These are phyloP conservation scores for Andrena dorsata DNA, from an alignment of 2,888 invertebrate genomes.

Conservation along the genomic window DNA sequence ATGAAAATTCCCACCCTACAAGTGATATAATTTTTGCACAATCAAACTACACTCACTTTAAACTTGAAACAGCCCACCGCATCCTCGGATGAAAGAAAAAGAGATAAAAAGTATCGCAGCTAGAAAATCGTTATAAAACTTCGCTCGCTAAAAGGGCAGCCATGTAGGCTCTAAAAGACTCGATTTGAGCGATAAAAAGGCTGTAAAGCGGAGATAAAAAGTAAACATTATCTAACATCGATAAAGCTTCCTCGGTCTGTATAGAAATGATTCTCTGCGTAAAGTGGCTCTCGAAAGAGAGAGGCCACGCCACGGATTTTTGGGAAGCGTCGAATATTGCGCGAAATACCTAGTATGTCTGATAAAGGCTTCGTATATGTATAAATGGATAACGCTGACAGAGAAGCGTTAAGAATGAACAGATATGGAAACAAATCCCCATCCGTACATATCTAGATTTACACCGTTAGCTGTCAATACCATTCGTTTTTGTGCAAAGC, in stretches of 20 bases:
- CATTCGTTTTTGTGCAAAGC: conserved; percentile 34
- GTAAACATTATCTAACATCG: conserved; percentile 38
- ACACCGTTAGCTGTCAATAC: conserved; percentile 25
- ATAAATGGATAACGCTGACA: background rate
- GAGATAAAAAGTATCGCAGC: conserved; percentile 11
- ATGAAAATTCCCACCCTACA: background rate
- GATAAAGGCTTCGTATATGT: conserved; percentile 4
- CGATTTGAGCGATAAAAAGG: conserved; percentile 38
- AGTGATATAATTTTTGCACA: background rate
- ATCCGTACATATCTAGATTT: conserved; percentile 31
- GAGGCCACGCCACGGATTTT: background rate
- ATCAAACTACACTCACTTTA: too few relatives aligned
- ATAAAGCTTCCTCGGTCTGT: conserved; percentile 8
- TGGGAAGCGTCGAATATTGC: background rate
- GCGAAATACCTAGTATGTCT: background rate
- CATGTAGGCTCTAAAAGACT: background rate
- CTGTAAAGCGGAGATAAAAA: conserved; percentile 37
- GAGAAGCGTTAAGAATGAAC: conserved; percentile 40
- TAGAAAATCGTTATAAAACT: conserved; percentile 36
- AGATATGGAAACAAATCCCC: conserved; percentile 40
- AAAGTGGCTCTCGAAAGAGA: background rate
- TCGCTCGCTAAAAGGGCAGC: conserved; percentile 9
- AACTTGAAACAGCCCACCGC: too few relatives aligned
- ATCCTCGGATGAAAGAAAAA: background rate
- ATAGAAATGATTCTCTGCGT: background rate